These are phyloP conservation scores for Eilema depressum DNA, from an alignment of 2,888 invertebrate genomes.

Conservation along the genomic window DNA sequence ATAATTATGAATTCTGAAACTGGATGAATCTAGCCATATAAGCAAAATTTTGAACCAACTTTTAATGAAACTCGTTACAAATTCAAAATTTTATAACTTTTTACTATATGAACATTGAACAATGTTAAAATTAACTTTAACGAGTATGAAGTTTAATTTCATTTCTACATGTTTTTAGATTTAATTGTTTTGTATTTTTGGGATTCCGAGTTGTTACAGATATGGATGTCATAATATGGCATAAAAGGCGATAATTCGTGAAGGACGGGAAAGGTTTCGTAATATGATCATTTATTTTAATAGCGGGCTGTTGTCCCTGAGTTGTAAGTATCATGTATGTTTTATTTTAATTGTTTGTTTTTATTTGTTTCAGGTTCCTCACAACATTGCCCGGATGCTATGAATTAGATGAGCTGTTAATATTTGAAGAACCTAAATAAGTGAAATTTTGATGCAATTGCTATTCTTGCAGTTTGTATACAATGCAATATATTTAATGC, in stretches of 20 bases:
- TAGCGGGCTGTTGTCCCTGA: background rate
- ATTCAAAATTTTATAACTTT: background rate
- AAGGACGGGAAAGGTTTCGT: background rate
- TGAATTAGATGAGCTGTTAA: background rate
- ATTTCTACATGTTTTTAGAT: background rate
- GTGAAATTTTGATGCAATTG: too few species aligned
- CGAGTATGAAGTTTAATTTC: background rate
- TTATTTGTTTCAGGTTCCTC: background rate
- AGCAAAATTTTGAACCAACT: background rate
- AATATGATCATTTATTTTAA: conserved; percentile 3
- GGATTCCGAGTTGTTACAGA: background rate
- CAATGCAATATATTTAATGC: too few species aligned
- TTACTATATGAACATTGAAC: too few species aligned
- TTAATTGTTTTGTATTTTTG: background rate
- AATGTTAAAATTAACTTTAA: background rate
- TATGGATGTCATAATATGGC: background rate
- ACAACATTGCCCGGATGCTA: background rate
- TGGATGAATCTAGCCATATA: too few species aligned
- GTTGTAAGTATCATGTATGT: background rate
- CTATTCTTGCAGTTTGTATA: background rate
- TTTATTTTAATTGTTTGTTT: background rate
- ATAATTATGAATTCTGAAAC: background rate
- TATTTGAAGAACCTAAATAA: too few species aligned
- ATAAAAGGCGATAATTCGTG: background rate
- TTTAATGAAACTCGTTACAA: background rate